These are phyloP conservation scores for Scaptomyza hsui DNA, from an alignment of 1,140 invertebrate genomes.

Conservation along the genomic window DNA sequence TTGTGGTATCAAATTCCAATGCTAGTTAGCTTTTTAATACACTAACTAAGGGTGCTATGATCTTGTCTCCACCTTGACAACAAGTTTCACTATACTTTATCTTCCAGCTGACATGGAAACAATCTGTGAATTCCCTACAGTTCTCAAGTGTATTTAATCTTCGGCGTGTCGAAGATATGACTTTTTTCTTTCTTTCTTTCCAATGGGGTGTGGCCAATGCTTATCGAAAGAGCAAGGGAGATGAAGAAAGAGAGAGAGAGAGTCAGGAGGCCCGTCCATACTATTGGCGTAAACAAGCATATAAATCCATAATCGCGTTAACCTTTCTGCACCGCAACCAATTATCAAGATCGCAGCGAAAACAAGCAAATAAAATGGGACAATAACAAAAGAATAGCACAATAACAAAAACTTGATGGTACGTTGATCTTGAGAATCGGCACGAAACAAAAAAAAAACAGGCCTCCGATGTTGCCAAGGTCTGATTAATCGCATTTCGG, in stretches of 20 bases:
- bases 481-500: conserved; percentile 52
- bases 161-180: too few relatives aligned
- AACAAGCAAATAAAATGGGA: conserved; percentile 71
- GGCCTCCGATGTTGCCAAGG: conserved; percentile 60
- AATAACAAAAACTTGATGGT: conserved; percentile 35
- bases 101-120: not conserved
- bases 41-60: too few relatives aligned
- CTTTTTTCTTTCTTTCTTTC: not conserved
- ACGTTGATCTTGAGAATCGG: conserved; percentile 26
- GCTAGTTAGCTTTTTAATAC: not conserved
- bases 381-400: conserved; percentile 7
- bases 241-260: not conserved
- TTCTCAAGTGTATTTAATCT: conserved; percentile 11
- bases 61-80: too few relatives aligned
- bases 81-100: too few relatives aligned
- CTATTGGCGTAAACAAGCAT: conserved; percentile 72
- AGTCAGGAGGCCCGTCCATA: conserved; percentile 61
- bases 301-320: conserved; percentile 70
- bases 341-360: conserved; percentile 62
- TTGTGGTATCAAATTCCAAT: conserved; percentile 45
- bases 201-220: conserved; percentile 39
- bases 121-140: not conserved
- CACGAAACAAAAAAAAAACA: not conserved
- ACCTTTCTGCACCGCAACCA: conserved; percentile 43
- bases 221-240: conserved; percentile 1